These are phyloP conservation scores for Baronia brevicornis DNA, from an alignment of 2,888 invertebrate genomes.

Conservation along the genomic window DNA sequence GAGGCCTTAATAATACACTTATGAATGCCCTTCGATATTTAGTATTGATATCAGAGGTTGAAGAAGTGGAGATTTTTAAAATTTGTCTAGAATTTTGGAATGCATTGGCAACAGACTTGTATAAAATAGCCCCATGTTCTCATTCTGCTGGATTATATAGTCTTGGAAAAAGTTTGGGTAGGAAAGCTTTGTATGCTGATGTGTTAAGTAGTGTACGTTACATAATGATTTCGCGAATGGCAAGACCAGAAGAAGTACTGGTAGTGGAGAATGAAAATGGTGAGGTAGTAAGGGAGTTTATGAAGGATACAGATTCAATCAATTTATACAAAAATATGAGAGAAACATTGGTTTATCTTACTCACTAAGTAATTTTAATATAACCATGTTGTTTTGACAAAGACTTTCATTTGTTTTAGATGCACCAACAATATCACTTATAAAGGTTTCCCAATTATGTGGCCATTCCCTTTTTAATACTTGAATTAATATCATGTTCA, in stretches of 20 bases:
- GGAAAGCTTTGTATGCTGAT: slow-evolving; percentile 85
- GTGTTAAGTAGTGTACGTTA: slow-evolving; percentile 92
- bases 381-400: slow-evolving; percentile 99
- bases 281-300: slow-evolving; percentile 98
- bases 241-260: slow-evolving; percentile 99
- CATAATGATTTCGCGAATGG: slow-evolving; percentile 99
- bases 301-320: slow-evolving; percentile 99
- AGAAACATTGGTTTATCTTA: slow-evolving; percentile 97
- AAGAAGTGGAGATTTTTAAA: slow-evolving; percentile 99
- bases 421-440: slow-evolving; percentile 98
- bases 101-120: slow-evolving; percentile 92
- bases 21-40: slow-evolving; percentile 91
- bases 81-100: slow-evolving; percentile 99
- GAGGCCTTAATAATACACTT: slow-evolving; percentile 83
- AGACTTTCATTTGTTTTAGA: slow-evolving; percentile 99
- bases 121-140: slow-evolving; percentile 87
- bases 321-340: slow-evolving; percentile 99
- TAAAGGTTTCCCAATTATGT: slow-evolving; percentile 99
- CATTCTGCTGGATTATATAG: slow-evolving; percentile 57
- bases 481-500: slow-evolving; percentile 99
- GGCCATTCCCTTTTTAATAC: slow-evolving; percentile 99
- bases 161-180: slow-evolving; percentile 64
- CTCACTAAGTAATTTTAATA: slow-evolving; percentile 97
- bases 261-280: slow-evolving; percentile 99
- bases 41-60: slow-evolving; percentile 96